Evolutionary conservation across 2,888 invertebrate species (phyloP), one percentile per base, ranked within the genome.

Genomic region (Automeris io): DNA sequence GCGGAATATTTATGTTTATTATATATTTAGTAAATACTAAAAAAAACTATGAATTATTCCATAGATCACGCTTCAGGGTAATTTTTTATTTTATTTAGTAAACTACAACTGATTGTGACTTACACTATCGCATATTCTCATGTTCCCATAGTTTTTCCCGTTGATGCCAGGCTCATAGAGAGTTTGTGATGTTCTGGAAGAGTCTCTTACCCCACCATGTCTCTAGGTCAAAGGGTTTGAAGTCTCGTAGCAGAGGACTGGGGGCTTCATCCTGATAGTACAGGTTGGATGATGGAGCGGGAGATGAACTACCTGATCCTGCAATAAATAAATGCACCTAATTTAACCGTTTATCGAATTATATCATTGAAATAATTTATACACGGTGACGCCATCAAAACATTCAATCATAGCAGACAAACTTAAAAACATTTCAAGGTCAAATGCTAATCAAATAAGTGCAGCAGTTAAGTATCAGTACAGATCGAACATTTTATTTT

Each of bases 171-270:
- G 35, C 57, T 89, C 87, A 90, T 52, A 91, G 89, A 44, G 94
- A 94, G 74, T 92, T 94, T 41, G 95, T 95, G 71, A 95, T 93
- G 72, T 93, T 94, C 61, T 94, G 93, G 83, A 93, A 94, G 46
- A 94, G 85, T 48, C 95, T 88, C 69, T 94, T 93, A 45, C 95
- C 95, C 95, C 95, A 96, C 93, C 95, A 96, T 23, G 93, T 92
- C 70, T 95, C 96, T 63, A 96, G 88, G 83, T 96, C 96, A 65
- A 96, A 96, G 12, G 95, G 94, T 63, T 95, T 93, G 72, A 96
- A 96, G 76, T 95, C 94, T 57, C 90, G 89, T 35, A 94, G 85
- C 18, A 88, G 86, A 23, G 91, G 88, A 64, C 91, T 92, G 6
- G 93, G 92, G 40, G 91, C 91, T 23, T 89, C 88, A 56, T 93